These are phyloP conservation scores for Polyommatus iphigenia DNA, from an alignment of 2,888 invertebrate genomes.

Conservation along the genomic window DNA sequence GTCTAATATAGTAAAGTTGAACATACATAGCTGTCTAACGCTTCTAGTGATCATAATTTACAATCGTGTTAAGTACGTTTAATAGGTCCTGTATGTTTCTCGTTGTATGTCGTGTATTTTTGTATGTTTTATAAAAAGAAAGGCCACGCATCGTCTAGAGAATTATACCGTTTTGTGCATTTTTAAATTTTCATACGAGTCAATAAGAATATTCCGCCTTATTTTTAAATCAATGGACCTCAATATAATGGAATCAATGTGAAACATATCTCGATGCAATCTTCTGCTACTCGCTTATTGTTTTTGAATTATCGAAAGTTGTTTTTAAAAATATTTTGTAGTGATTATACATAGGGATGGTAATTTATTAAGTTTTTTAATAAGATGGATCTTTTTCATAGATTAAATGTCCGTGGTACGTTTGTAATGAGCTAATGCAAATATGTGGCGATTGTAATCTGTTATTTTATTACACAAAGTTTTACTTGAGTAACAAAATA, in stretches of 20 bases:
- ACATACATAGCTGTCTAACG: background rate
- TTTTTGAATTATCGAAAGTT: conserved; percentile 2
- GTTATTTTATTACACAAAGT: conserved; percentile 31
- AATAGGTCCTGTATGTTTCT: conserved; percentile 20
- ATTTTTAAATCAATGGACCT: conserved; percentile 28
- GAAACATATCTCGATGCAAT: conserved; percentile 41
- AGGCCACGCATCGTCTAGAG: background rate
- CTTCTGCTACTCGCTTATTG: conserved; percentile 29
- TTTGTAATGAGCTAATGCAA: conserved; percentile 21
- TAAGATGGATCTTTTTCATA: conserved; percentile 12
- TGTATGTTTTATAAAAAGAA: conserved; percentile 19
- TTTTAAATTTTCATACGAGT: background rate
- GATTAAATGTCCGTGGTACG: conserved; percentile 5
- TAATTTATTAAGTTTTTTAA: conserved; percentile 22
- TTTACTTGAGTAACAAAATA: conserved; percentile 33
- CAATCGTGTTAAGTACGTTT: conserved; percentile 11
- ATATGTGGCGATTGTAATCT: conserved; percentile 19
- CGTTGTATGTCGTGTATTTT: conserved; percentile 29
- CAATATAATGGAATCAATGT: conserved; percentile 26
- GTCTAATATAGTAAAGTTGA: conserved; percentile 6
- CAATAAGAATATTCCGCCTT: conserved; percentile 23
- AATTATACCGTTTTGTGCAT: background rate
- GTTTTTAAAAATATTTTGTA: conserved; percentile 21
- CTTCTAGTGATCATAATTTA: background rate
- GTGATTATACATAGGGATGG: conserved; percentile 17